These are phyloP conservation scores for Gobius niger DNA, from an alignment of 2,113 vertebrate genomes.

Conservation along the genomic window DNA sequence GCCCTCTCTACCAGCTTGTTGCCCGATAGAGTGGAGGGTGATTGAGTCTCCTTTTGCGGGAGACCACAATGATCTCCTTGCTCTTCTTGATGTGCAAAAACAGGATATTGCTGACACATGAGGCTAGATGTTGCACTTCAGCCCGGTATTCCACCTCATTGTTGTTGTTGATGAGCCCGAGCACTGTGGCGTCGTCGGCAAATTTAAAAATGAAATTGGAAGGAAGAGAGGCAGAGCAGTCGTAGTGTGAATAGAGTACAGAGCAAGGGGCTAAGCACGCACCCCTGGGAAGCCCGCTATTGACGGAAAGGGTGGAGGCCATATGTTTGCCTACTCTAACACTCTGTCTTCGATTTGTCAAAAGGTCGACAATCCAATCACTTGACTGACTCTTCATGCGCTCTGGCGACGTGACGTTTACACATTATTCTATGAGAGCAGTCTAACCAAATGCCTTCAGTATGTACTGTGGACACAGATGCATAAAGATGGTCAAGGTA, in stretches of 20 bases:
- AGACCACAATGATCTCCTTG: background rate
- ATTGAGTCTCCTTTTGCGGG: background rate
- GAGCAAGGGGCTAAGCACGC: background rate
- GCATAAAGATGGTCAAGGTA: too few species aligned
- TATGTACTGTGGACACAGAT: too few species aligned
- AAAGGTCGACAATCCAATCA: too few species aligned
- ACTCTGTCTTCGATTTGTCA: too few species aligned
- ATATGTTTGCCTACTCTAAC: background rate
- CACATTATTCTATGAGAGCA: too few species aligned
- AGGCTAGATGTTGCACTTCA: background rate
- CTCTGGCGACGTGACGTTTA: too few species aligned
- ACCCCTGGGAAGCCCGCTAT: background rate
- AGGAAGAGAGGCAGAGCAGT: background rate
- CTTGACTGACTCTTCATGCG: too few species aligned
- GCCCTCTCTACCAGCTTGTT: background rate
- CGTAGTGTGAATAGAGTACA: background rate
- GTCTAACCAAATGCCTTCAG: too few species aligned
- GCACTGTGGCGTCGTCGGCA: conserved; percentile 1
- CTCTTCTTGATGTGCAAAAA: background rate
- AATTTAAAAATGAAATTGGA: background rate
- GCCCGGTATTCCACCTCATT: background rate
- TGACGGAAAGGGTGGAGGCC: background rate
- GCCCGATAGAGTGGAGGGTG: background rate
- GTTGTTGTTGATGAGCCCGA: background rate
- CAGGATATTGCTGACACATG: background rate